Base-by-base conservation (phyloP, 2,797 vertebrate genomes). In the Falco rusticolus region DNA sequence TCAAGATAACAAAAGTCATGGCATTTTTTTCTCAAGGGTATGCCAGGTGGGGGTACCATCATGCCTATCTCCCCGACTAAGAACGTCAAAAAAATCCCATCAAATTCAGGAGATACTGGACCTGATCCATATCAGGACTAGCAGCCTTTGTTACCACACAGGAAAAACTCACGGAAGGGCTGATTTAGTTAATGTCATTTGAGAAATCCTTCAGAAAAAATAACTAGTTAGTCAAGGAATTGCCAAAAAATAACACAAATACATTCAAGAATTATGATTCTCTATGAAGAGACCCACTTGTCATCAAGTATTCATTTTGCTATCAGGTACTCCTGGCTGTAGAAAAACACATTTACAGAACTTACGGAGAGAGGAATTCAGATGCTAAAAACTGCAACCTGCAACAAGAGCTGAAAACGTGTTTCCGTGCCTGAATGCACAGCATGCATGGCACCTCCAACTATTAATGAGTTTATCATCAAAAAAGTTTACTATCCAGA, bases 381-480 rank as follows among this genome's bases (percentile, higher is more conserved):
- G 68, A 33, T 13, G 47, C 29, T 64, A 41, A 77, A 76, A 88
- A 51, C 34, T 0, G 0, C 41, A 87, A 59, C 34, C 16, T 78
- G 43, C 45, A 70, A 84, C 5, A 15, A 87, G 26, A 22, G 11
- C 26, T 63, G 13, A 83, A 93, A 90, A 59, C 21, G 12, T 37
- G 21, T 60, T 84, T 50, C 70, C 54, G 53, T 11, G 41, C 64
- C 33, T 81, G 86, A 92, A 83, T 57, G 48, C 66, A 66, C 51
- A 89, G 60, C 70, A 47, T 54, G 70, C 57, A 68, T 56, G n/a
- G 26, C 45, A 89, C 39, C 64, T 87, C 61, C 37, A 68, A 24
- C 57, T 61, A 91, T 95, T 90, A 84, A 29, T 18, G 39, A 53
- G 29, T 81, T 89, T 91, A 91, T 59, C n/a, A 70, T 83, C 60